These are phyloP conservation scores for Melanostigma gelatinosum DNA, from an alignment of 2,113 vertebrate genomes.

Conservation along the genomic window DNA sequence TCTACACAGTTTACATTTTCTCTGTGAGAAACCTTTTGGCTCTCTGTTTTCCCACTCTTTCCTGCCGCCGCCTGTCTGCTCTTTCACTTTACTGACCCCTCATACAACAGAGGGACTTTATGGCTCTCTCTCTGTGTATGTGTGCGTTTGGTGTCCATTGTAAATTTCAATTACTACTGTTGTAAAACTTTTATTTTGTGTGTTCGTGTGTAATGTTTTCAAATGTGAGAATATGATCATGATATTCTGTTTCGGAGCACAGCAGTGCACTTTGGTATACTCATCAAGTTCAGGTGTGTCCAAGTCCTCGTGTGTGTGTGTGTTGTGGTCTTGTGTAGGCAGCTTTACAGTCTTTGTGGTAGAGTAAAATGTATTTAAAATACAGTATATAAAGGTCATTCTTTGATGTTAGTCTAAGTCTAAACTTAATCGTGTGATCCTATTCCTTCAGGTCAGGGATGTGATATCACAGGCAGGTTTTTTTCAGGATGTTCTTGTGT, in stretches of 20 bases:
- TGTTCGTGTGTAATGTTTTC: too few relatives aligned
- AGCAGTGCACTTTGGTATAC: too few relatives aligned
- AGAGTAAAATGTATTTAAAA: not conserved
- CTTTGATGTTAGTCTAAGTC: not conserved
- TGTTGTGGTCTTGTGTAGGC: not conserved
- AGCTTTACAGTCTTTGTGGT: not conserved
- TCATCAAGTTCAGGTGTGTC: not conserved
- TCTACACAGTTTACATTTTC: not conserved
- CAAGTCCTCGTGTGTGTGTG: not conserved
- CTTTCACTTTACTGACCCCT: slow-evolving; percentile 21
- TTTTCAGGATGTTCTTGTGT: not conserved
- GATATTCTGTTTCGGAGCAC: too few relatives aligned
- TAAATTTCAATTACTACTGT: slow-evolving; percentile 13
- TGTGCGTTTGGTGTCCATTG: not conserved
- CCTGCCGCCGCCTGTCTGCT: slow-evolving; percentile 3
- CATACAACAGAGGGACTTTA: slow-evolving; percentile 58
- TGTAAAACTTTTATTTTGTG: slow-evolving; percentile 3
- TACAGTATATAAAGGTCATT: not conserved
- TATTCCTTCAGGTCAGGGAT: not conserved
- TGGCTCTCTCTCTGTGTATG: slow-evolving; percentile 13
- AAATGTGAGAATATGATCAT: too few relatives aligned
- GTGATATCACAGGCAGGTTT: not conserved
- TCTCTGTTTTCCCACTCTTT: not conserved
- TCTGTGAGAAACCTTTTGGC: not conserved
- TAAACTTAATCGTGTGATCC: too few relatives aligned